Percentiles rank a stretch among this genome's conserved stretches.
Conservation (phyloP, 2,113 vertebrate species). For the Clarias magur region DNA sequence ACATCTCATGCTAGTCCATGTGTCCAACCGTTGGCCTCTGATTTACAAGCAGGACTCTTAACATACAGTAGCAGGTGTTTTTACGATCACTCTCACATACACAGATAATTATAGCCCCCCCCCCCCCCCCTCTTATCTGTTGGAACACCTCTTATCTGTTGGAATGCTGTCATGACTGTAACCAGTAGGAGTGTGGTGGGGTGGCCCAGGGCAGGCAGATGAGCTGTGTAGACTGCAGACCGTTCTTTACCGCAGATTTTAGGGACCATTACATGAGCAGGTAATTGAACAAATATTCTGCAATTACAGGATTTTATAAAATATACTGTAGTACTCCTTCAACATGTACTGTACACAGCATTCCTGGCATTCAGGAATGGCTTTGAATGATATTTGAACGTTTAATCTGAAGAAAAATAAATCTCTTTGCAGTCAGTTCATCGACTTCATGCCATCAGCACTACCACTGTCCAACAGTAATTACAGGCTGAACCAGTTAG, state of each 20-base stretch:
- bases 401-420: not conserved
- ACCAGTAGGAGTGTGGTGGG: not conserved
- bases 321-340: not conserved
- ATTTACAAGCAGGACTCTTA: not conserved
- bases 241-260: not conserved
- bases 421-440: not conserved
- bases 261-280: not conserved
- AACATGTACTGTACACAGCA: too few relatives aligned
- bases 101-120: slow-evolving; percentile 47
- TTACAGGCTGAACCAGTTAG: slow-evolving; percentile 14
- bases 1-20: not conserved
- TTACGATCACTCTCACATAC: not conserved
- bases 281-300: not conserved
- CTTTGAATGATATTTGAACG: not conserved
- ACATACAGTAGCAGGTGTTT: not conserved
- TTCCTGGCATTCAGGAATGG: not conserved
- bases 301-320: not conserved
- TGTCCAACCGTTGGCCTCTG: not conserved
- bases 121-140: slow-evolving; percentile 22
- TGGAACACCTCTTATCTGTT: slow-evolving; percentile 24
- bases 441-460: slow-evolving; percentile 39
- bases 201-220: not conserved
- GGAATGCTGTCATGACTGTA: not conserved
- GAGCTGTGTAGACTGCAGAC: not conserved
- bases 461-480: slow-evolving; percentile 53